Evolutionary conservation across 2,113 vertebrate genomes (phyloP).

Genomic region (Bos javanicus): DNA sequence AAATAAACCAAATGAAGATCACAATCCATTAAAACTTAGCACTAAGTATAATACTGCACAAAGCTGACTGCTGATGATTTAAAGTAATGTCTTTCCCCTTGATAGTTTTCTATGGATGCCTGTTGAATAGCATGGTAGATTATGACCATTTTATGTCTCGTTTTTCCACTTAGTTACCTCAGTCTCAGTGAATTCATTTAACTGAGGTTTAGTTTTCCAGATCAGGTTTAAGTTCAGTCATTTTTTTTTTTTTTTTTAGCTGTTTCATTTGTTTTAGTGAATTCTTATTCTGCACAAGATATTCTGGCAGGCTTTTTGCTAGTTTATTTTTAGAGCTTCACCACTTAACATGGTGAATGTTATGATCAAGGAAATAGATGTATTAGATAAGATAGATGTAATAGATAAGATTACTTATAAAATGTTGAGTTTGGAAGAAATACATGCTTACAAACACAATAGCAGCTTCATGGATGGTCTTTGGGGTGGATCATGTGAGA

Average conservation of each 20-base stretch:
- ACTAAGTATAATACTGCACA: neutral
- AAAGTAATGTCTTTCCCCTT: neutral
- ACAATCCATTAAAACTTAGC: neutral
- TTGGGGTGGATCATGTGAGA: neutral
- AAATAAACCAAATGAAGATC: neutral
- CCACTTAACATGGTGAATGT: neutral
- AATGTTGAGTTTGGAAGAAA: slow-evolving; percentile 10
- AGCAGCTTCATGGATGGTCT: neutral
- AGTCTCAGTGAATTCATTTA: neutral
- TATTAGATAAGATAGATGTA: neutral
- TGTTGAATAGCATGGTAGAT: neutral
- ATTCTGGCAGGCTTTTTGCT: neutral
- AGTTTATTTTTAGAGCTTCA: slow-evolving; percentile 29
- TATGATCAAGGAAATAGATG: neutral
- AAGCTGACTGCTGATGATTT: neutral
- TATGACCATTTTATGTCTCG: neutral
- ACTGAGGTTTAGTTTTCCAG: neutral
- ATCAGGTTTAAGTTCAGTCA: neutral
- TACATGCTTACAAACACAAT: neutral
- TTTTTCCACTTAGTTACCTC: neutral
- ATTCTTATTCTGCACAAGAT: neutral
- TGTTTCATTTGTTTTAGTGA: neutral
- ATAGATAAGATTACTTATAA: neutral
- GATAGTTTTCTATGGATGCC: neutral
- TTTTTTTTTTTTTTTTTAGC: neutral